A percentile compares a stretch with the other conserved stretches of the same genome.
Evolutionary conservation across 1,140 invertebrate species (phyloP).

Genomic region (Medauroidea extradentata): DNA sequence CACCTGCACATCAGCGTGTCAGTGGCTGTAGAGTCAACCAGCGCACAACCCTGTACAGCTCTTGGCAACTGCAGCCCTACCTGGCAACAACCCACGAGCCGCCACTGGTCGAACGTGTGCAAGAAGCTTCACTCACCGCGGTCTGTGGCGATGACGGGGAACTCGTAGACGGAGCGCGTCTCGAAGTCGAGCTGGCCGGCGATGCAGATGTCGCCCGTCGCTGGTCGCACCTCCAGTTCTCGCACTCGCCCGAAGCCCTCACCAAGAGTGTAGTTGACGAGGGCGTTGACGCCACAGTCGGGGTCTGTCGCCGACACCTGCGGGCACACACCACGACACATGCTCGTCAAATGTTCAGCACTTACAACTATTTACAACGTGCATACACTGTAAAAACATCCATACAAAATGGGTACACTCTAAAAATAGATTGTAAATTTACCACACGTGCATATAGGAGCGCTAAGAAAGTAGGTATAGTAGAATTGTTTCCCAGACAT

Average conservation of each 20-base stretch:
- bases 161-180: conserved; percentile 75
- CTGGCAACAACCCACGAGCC: no score
- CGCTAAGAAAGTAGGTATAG: no score
- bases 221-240: conserved; percentile 73
- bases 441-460: no score
- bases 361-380: background rate
- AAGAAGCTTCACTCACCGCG: conserved; percentile 78
- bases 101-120: no score
- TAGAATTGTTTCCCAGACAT: no score
- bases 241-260: conserved; percentile 57
- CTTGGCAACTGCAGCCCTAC: no score
- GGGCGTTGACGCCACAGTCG: conserved; percentile 91
- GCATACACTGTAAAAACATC: no score
- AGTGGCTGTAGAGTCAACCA: no score
- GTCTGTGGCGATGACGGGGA: conserved; percentile 91
- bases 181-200: conserved; percentile 82
- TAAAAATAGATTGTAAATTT: no score
- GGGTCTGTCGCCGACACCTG: conserved; percentile 92
- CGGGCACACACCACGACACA: background rate
- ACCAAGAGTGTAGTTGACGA: conserved; percentile 88
- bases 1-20: no score
- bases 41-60: no score
- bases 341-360: background rate
- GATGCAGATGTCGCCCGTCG: conserved; percentile 87
- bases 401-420: no score